Evolutionary conservation across 2,113 vertebrate species (phyloP).

Genomic region (Solea solea): DNA sequence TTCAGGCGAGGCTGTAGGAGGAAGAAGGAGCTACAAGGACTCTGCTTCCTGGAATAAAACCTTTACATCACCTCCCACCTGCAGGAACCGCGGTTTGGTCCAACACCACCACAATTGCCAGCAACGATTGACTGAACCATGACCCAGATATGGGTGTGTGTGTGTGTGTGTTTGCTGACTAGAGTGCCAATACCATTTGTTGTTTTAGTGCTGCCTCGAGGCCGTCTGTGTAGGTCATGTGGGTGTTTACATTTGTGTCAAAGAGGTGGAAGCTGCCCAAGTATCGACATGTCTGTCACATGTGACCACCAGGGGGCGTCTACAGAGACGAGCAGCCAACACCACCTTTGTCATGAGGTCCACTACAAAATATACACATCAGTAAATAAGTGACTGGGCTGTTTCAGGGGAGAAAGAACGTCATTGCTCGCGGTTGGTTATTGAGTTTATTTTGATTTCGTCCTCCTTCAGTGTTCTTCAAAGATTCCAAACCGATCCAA

Average conservation of each 20-base stretch:
- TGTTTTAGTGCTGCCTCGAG: slow-evolving; percentile 42
- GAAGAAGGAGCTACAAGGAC: too few species aligned
- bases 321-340: background rate
- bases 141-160: slow-evolving; percentile 39
- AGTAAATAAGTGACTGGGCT: background rate
- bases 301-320: slow-evolving; percentile 22
- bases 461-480: too few species aligned
- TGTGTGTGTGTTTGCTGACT: slow-evolving; percentile 19
- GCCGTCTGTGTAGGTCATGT: slow-evolving; percentile 47
- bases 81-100: slow-evolving; percentile 8
- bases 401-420: too few species aligned
- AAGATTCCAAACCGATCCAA: too few species aligned
- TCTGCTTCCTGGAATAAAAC: background rate
- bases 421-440: background rate
- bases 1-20: background rate
- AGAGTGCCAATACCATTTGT: slow-evolving; percentile 33
- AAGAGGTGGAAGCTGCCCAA: slow-evolving; percentile 23
- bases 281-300: slow-evolving; percentile 54
- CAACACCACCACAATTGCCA: background rate
- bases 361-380: background rate
- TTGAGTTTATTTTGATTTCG: background rate
- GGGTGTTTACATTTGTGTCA: slow-evolving; percentile 49
- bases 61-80: slow-evolving; percentile 23
- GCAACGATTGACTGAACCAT: slow-evolving; percentile 33
- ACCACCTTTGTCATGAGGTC: background rate